Base-by-base conservation (phyloP, 2,113 vertebrate species). In the Melanerpes formicivorus region DNA sequence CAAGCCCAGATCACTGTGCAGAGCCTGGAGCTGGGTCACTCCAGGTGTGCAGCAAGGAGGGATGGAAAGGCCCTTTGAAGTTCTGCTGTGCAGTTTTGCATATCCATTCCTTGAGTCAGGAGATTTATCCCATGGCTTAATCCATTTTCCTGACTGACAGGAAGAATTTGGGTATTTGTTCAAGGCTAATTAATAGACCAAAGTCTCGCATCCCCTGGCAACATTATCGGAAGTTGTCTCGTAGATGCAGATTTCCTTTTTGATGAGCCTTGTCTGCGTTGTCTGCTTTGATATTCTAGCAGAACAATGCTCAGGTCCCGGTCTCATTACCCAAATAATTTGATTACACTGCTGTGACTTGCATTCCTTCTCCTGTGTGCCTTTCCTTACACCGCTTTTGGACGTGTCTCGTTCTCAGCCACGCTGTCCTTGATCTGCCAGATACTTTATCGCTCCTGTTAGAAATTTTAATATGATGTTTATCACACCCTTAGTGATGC, bases 281-380 rank as follows among this genome's bases (percentile, higher is more conserved):
- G 52, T 67, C 78, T 94, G 32, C 44, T 95, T 95, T 82, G 65
- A 88, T 81, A 90, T 78, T 84, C 70, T 50, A 72, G 46, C 56
- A 72, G 46, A 77, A 67, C 72, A 79, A 46, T 32, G 21, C 78
- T 94, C 75, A 81, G 46, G 42, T 58, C 54, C 63, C 5, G 3
- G 32, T 83, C 60, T 84, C 46, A 65, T 66, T 83, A 73, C 27
- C 42, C 63, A 87, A 92, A 69, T 78, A 89, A 85, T 87, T 86
- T 77, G 77, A 84, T 71, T 75, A 42, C 72, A 85, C 25, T 77
- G 48, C 30, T 93, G 48, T 44, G 77, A 71, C 26, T 88, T 87
- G n/a, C 37, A 54, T 56, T 79, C 29, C 67, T 75, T 78, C 50
- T 78, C 52, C 62, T 19, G 6, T 26, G 16, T 1, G 4, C n/a